Percentiles rank a stretch among this genome's conserved stretches.
Conservation (phyloP, 2,113 vertebrate genomes). For the Lepus timidus region DNA sequence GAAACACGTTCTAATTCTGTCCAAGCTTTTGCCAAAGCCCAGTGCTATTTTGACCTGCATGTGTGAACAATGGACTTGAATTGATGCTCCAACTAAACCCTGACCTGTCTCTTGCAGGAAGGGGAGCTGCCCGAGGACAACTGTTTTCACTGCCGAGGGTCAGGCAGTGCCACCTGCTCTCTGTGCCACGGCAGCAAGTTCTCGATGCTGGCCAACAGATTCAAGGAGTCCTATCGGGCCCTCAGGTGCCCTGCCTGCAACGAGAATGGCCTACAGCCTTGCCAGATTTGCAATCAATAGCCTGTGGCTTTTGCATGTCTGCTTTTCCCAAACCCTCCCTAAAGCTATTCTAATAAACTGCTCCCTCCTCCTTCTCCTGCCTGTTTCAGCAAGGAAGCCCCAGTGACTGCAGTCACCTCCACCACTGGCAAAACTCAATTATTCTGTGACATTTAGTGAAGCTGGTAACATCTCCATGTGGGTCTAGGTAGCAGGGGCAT, state of each 20-base stretch:
- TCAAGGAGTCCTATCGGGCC: constrained; percentile 96
- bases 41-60: background rate
- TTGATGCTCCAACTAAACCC: constrained; percentile 12
- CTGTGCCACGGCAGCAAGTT: constrained; percentile 99
- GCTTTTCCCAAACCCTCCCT: background rate
- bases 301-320: background rate
- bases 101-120: constrained; percentile 76
- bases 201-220: constrained; percentile 97
- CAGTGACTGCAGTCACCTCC: background rate
- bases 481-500: background rate
- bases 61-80: background rate
- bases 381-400: constrained; percentile 22
- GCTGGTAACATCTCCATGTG: constrained; percentile 22
- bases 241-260: constrained; percentile 96
- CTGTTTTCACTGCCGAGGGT: constrained; percentile 94
- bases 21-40: background rate
- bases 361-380: background rate
- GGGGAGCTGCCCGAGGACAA: constrained; percentile 69
- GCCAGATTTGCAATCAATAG: constrained; percentile 90
- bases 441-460: constrained; percentile 53
- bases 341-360: constrained; percentile 36
- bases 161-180: constrained; percentile 94
- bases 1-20: background rate
- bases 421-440: constrained; percentile 29
- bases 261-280: constrained; percentile 93